phyloP scores from a whole-genome alignment of 2,888 invertebrate species.

The Doris montereyensis region DNA sequence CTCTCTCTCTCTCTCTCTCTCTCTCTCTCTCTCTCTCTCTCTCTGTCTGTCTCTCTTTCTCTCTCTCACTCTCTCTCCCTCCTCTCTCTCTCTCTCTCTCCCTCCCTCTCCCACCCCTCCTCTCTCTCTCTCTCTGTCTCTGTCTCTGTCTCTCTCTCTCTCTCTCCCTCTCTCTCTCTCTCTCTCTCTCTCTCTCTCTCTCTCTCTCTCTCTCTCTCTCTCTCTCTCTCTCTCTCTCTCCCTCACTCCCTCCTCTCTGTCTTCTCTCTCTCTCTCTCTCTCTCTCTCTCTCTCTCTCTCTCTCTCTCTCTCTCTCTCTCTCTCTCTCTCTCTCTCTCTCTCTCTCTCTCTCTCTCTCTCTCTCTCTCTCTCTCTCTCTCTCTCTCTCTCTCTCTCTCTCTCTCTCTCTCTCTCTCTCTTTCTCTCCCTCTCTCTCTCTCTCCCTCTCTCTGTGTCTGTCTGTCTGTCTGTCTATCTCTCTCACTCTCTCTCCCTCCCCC shows the following conservation, averaged over 20 bases:
- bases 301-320: not conserved
- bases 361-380: not conserved
- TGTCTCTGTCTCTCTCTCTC: not conserved
- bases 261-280: not conserved
- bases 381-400: not conserved
- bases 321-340: not conserved
- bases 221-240: not conserved
- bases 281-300: not conserved
- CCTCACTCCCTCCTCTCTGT: not conserved
- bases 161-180: not conserved
- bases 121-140: too few relatives aligned
- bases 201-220: not conserved
- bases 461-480: not conserved
- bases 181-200: not conserved
- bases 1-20: not conserved
- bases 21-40: not conserved
- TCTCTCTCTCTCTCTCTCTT: not conserved
- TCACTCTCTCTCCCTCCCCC: not conserved
- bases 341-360: not conserved
- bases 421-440: not conserved
- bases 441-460: not conserved
- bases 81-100: slow-evolving; percentile 8
- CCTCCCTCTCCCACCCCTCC: not conserved
- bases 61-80: not conserved
- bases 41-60: slow-evolving; percentile 43